A percentile compares a stretch with the other conserved stretches of the same genome.
Conservation (phyloP, 2,113 vertebrate genomes). For the Motacilla alba region DNA sequence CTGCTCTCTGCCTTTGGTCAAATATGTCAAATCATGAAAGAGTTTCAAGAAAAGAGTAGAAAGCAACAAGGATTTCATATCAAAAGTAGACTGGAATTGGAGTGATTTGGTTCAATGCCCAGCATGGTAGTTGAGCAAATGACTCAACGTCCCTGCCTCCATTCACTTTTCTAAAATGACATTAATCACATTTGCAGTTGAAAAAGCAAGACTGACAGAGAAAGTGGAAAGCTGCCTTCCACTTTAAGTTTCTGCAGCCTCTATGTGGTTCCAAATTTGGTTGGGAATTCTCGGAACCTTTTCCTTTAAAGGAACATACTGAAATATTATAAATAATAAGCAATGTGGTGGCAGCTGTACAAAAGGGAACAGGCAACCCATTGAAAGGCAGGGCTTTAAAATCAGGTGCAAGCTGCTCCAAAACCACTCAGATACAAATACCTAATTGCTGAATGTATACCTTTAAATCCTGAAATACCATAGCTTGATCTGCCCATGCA, state of each 20-base stretch:
- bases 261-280: neutral
- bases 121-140: constrained; percentile 10
- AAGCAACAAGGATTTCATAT: neutral
- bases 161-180: neutral
- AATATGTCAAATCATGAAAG: neutral
- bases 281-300: neutral
- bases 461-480: neutral
- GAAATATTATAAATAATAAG: neutral
- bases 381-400: neutral
- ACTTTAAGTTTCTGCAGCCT: neutral
- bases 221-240: neutral
- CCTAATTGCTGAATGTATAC: neutral
- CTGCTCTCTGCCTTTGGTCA: neutral
- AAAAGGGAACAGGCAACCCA: neutral
- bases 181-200: neutral
- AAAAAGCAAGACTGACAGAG: neutral
- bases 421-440: neutral
- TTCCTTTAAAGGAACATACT: neutral
- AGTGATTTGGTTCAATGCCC: constrained; percentile 9
- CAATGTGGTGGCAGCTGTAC: neutral
- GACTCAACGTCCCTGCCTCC: neutral
- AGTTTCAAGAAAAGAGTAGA: neutral
- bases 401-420: neutral
- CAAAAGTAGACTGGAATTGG: neutral
- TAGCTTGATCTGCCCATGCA: neutral